A percentile compares a stretch with the other conserved stretches of the same genome.
Conservation (phyloP, 2,113 vertebrate species). For the Lagopus muta region DNA sequence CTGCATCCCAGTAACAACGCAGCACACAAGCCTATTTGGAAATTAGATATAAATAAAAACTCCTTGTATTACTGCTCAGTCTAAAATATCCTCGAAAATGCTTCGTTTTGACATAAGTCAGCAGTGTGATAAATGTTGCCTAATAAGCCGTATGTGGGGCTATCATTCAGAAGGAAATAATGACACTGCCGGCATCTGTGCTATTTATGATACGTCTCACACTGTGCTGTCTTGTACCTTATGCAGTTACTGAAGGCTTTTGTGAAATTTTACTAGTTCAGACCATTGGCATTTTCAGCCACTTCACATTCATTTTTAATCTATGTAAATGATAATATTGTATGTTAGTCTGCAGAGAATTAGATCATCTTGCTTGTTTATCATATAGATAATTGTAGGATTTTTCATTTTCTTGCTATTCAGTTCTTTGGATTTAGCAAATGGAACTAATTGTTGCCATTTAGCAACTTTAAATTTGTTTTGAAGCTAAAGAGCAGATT, state of each 20-base stretch:
- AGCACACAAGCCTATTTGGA: background rate
- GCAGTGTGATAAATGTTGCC: background rate
- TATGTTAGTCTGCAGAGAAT: background rate
- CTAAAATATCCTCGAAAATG: background rate
- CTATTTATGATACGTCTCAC: accelerated
- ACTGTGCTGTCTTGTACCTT: background rate
- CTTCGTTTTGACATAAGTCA: background rate
- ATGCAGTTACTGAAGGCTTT: background rate
- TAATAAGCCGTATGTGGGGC: background rate
- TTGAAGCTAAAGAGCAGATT: background rate
- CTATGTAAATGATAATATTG: background rate
- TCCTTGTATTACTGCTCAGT: background rate
- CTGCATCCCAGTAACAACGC: background rate
- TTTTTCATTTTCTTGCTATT: background rate
- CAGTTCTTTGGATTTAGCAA: background rate
- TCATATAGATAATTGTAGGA: background rate
- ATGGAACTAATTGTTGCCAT: background rate
- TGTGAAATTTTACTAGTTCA: background rate
- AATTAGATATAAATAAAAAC: background rate
- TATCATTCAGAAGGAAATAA: background rate
- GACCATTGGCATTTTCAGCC: background rate
- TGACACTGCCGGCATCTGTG: background rate
- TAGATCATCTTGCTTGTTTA: background rate
- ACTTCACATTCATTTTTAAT: background rate
- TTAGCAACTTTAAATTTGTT: background rate